These are phyloP conservation scores for Drosophila prolongata DNA, from an alignment of 2,888 invertebrate genomes.

Conservation along the genomic window DNA sequence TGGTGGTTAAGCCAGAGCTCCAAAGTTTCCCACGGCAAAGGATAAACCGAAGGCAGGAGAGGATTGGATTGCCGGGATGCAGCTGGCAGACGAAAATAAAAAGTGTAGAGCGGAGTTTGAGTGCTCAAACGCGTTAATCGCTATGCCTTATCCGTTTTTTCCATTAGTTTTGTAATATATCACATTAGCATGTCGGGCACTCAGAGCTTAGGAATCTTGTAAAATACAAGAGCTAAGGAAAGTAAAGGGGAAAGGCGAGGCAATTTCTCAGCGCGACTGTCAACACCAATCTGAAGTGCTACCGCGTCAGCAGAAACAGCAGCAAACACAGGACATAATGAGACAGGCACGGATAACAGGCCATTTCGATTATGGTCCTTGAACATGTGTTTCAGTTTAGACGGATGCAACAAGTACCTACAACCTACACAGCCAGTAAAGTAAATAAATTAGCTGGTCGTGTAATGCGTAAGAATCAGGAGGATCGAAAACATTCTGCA, in stretches of 20 bases:
- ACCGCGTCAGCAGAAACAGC: constrained; percentile 41
- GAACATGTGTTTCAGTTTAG: constrained; percentile 55
- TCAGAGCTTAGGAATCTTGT: constrained; percentile 26
- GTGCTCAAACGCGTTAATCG: constrained; percentile 61
- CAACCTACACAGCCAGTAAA: constrained; percentile 28
- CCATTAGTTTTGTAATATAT: constrained; percentile 60
- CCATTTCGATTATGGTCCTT: constrained; percentile 32
- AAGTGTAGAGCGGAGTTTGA: constrained; percentile 47
- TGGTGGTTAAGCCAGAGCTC: constrained; percentile 50
- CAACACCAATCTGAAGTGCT: constrained; percentile 82
- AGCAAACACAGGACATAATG: constrained; percentile 40
- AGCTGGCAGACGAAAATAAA: constrained; percentile 42
- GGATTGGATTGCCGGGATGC: constrained; percentile 24
- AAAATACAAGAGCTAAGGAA: constrained; percentile 28
- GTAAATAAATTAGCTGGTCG: constrained; percentile 71
- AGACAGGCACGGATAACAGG: constrained; percentile 31
- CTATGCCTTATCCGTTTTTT: constrained; percentile 58
- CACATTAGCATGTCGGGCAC: constrained; percentile 57
- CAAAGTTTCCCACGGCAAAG: constrained; percentile 63
- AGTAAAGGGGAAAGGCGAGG: constrained; percentile 40
- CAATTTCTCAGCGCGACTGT: constrained; percentile 82
- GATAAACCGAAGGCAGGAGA: constrained; percentile 3
- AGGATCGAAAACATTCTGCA: constrained; percentile 46
- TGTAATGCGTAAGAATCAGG: constrained; percentile 24
- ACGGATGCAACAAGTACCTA: constrained; percentile 42